phyloP scores from a whole-genome alignment of 2,888 invertebrate species.

The Drosophila hawaiiensis region DNA sequence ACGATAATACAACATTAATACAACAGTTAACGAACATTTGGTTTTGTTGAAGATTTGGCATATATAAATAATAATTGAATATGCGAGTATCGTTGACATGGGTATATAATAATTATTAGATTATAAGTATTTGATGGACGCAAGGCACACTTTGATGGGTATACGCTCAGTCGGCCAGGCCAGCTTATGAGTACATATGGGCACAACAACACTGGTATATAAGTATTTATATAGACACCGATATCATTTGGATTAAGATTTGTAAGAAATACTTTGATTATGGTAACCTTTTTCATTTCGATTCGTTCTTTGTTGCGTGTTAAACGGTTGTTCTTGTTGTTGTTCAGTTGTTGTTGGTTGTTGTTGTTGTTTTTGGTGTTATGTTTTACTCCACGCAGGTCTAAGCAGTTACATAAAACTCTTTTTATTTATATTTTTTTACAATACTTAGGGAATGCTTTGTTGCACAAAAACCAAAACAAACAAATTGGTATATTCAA shows the following conservation, averaged over 20 bases:
- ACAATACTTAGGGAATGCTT: constrained; percentile 38
- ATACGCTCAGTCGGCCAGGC: constrained; percentile 51
- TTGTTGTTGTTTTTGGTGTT: constrained; percentile 64
- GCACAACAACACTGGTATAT: constrained; percentile 61
- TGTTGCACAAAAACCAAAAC: constrained; percentile 25
- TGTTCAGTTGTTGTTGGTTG: constrained; percentile 60
- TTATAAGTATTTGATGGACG: constrained; percentile 58
- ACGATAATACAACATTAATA: constrained; percentile 63
- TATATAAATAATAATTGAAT: constrained; percentile 28
- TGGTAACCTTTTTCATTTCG: constrained; percentile 61
- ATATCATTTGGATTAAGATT: constrained; percentile 67
- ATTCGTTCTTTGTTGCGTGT: constrained; percentile 72
- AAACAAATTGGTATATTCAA: constrained; percentile 9
- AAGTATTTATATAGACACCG: constrained; percentile 67
- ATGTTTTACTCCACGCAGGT: constrained; percentile 65
- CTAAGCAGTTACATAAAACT: constrained; percentile 43
- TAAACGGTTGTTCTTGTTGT: constrained; percentile 71
- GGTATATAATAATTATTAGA: constrained; percentile 30
- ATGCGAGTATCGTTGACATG: constrained; percentile 27
- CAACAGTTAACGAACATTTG: constrained; percentile 50
- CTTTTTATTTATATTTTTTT: constrained; percentile 14
- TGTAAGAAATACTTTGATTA: constrained; percentile 53
- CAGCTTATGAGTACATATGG: constrained; percentile 56
- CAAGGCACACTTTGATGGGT: constrained; percentile 67
- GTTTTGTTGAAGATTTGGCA: constrained; percentile 18